Conservation (phyloP, 1,140 invertebrate genomes). For the Eulimnadia texana region DNA sequence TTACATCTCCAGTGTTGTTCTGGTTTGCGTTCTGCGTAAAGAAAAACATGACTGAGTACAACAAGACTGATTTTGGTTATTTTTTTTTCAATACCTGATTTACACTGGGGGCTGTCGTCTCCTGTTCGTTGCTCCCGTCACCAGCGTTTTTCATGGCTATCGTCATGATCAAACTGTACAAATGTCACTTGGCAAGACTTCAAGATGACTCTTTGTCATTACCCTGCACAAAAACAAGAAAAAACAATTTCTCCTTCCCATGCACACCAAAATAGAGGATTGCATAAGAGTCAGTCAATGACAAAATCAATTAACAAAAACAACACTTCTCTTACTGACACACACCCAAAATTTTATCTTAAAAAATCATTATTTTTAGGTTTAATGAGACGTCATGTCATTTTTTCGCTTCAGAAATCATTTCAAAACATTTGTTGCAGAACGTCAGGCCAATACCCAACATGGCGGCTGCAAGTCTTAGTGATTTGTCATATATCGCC, state of each 20-base stretch:
- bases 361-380: neutral
- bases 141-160: conserved; percentile 10
- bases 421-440: neutral
- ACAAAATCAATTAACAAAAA: neutral
- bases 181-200: neutral
- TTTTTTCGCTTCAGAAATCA: neutral
- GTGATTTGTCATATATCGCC: neutral
- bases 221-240: neutral
- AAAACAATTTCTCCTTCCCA: neutral
- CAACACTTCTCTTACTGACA: neutral
- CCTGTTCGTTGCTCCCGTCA: neutral
- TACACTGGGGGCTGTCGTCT: neutral
- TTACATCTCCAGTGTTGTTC: conserved; percentile 4
- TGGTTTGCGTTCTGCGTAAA: neutral
- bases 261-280: neutral
- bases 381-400: neutral
- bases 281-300: neutral
- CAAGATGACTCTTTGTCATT: neutral
- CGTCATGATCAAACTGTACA: neutral
- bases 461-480: conserved; percentile 3
- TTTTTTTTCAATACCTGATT: neutral
- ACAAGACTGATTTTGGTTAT: neutral
- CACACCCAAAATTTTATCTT: neutral
- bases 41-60: neutral
- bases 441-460: conserved; percentile 7